Evolutionary conservation across 2,113 vertebrate genomes (phyloP).

Genomic region (Pheucticus melanocephalus): DNA sequence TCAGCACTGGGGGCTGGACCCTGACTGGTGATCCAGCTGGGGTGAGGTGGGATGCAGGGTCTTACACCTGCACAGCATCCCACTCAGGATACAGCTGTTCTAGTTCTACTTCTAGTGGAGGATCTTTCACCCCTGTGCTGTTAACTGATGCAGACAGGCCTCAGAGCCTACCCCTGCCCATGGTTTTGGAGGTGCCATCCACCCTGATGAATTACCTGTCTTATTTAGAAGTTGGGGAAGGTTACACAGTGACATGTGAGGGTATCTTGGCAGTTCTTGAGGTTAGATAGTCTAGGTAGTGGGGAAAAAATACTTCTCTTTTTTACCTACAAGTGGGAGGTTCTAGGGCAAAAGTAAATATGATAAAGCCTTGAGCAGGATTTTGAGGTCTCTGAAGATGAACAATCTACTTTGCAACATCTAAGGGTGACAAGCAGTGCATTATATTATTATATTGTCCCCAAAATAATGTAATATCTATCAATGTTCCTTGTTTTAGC

Average conservation of each 20-base stretch:
- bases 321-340: not conserved
- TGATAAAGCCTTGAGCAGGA: not conserved
- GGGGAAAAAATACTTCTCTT: not conserved
- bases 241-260: not conserved
- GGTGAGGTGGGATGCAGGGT: not conserved
- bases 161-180: not conserved
- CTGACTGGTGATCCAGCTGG: rapidly evolving
- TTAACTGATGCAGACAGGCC: not conserved
- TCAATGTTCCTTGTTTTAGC: not conserved
- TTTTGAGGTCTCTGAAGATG: not conserved
- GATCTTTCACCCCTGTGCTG: not conserved
- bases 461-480: not conserved
- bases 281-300: not conserved
- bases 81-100: not conserved
- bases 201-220: not conserved
- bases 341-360: not conserved
- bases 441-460: not conserved
- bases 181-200: not conserved
- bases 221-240: not conserved
- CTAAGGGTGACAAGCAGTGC: not conserved
- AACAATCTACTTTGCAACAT: not conserved
- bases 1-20: not conserved
- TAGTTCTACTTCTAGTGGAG: not conserved
- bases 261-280: not conserved
- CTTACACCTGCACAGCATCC: not conserved